phyloP scores from a whole-genome alignment of 1,140 invertebrate species.

The Drosophila yakuba region DNA sequence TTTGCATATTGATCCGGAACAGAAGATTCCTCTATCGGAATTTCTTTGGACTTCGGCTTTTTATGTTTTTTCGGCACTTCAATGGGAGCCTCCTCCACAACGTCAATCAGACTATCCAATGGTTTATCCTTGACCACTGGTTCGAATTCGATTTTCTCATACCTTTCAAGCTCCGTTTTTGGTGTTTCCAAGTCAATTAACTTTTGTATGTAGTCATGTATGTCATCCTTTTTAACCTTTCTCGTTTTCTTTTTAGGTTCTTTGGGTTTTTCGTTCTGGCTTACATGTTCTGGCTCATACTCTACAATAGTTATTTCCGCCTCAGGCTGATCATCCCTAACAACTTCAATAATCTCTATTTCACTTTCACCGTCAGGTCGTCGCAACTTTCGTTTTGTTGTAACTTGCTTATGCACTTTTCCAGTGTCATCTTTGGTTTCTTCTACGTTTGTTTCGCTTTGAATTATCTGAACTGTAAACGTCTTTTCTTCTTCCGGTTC shows the following conservation, averaged over 20 bases:
- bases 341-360: constrained; percentile 83
- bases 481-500: constrained; percentile 43
- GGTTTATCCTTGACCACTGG: constrained; percentile 62
- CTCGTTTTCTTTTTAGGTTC: constrained; percentile 69
- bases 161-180: constrained; percentile 79
- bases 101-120: constrained; percentile 41
- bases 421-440: constrained; percentile 70
- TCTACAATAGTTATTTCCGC: constrained; percentile 81
- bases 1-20: constrained; percentile 41
- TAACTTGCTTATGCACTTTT: constrained; percentile 80
- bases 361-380: constrained; percentile 78
- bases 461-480: constrained; percentile 59
- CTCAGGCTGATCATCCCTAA: constrained; percentile 82
- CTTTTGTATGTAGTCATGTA: constrained; percentile 79
- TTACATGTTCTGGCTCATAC: constrained; percentile 58
- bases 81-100: constrained; percentile 38
- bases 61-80: constrained; percentile 63
- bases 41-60: constrained; percentile 43
- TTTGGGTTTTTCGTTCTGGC: constrained; percentile 60
- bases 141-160: constrained; percentile 80
- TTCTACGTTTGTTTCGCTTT: constrained; percentile 70
- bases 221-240: constrained; percentile 73
- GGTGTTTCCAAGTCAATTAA: constrained; percentile 78
- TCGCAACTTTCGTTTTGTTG: constrained; percentile 84
- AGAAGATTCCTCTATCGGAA: constrained; percentile 10